phyloP scores from a whole-genome alignment of 2,113 vertebrate species.

The Xiphophorus couchianus region DNA sequence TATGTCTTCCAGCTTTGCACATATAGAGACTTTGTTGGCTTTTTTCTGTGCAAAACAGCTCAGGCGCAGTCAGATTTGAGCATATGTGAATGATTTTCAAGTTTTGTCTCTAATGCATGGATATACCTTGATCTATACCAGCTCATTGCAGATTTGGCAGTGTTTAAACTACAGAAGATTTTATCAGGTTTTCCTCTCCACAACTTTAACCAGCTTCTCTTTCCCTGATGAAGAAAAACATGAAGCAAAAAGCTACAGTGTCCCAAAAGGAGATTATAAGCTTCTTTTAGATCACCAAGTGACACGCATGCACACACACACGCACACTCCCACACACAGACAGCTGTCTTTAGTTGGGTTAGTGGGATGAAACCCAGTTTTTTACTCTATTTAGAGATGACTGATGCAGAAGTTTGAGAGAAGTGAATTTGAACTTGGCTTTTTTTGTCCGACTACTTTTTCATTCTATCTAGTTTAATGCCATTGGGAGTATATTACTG shows the following conservation, averaged over 20 bases:
- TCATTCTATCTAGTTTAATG: conserved; percentile 20
- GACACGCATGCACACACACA: neutral
- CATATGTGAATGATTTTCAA: too few relatives aligned
- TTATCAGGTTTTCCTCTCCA: too few relatives aligned
- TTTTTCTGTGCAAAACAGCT: too few relatives aligned
- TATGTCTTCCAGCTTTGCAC: neutral
- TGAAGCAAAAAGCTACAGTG: neutral
- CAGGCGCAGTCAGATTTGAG: too few relatives aligned
- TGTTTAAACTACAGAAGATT: too few relatives aligned
- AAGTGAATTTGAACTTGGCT: conserved; percentile 34
- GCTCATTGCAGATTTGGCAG: too few relatives aligned
- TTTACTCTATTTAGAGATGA: conserved; percentile 8
- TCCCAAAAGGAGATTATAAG: conserved; percentile 6
- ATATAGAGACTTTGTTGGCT: neutral
- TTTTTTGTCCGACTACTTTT: conserved; percentile 6
- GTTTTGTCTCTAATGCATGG: too few relatives aligned
- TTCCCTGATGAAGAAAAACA: neutral
- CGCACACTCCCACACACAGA: too few relatives aligned
- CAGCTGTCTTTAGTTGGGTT: conserved; percentile 19
- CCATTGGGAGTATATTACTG: conserved; percentile 24
- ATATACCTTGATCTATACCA: neutral
- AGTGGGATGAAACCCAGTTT: conserved; percentile 11
- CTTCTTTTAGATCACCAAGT: conserved; percentile 6
- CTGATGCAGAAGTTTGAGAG: conserved; percentile 1
- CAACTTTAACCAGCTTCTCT: too few relatives aligned